phyloP scores from a whole-genome alignment of 2,888 invertebrate species.

The Coleophora flavipennella region DNA sequence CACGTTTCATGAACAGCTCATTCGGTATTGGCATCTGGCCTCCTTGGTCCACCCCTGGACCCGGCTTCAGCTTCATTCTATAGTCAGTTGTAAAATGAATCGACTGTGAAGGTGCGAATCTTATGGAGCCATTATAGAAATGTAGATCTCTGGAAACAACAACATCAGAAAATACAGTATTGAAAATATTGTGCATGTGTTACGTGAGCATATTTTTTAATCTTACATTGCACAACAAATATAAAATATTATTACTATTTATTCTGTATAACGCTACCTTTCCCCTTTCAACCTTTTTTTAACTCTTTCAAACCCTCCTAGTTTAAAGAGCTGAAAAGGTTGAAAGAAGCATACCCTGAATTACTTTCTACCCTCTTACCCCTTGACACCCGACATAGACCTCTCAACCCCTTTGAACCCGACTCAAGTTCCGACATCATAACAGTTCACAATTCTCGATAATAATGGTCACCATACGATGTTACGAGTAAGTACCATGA shows the following conservation, averaged over 20 bases:
- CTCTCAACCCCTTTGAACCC: not conserved
- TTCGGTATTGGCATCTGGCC: slow-evolving; percentile 5
- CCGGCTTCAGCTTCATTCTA: slow-evolving; percentile 23
- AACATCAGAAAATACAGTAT: not conserved
- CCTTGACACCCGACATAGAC: not conserved
- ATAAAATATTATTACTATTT: not conserved
- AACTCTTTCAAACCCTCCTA: not conserved
- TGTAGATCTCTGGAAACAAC: slow-evolving; percentile 23
- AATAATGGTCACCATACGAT: too few relatives aligned
- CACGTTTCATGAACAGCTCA: not conserved
- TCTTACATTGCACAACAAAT: not conserved
- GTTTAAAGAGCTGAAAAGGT: not conserved
- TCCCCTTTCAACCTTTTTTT: not conserved
- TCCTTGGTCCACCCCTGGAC: slow-evolving; percentile 25
- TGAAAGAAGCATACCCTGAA: not conserved
- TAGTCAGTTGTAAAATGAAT: slow-evolving; percentile 22
- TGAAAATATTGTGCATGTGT: not conserved
- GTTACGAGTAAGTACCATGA: too few relatives aligned
- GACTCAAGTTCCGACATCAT: not conserved
- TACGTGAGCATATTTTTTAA: too few relatives aligned
- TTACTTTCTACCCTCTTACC: not conserved
- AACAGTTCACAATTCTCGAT: not conserved
- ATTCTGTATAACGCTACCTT: not conserved
- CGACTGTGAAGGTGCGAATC: slow-evolving; percentile 20
- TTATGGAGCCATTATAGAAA: slow-evolving; percentile 20